phyloP scores from a whole-genome alignment of 2,113 vertebrate species.

The Crotophaga sulcirostris region DNA sequence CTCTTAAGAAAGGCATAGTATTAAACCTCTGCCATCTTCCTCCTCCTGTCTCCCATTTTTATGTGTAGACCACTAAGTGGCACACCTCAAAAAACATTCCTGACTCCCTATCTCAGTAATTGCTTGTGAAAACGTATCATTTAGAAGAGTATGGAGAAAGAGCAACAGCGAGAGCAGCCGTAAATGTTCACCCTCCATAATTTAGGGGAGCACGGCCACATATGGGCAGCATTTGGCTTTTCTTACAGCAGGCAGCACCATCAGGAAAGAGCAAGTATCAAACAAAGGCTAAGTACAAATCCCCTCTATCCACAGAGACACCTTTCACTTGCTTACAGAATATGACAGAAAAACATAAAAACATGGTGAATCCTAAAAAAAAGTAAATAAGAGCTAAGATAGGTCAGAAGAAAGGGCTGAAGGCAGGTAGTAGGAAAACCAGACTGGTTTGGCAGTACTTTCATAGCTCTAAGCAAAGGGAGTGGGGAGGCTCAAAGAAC shows the following conservation, averaged over 20 bases:
- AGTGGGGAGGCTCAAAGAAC: neutral
- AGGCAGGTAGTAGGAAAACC: neutral
- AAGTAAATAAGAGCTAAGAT: neutral
- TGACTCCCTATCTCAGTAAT: slow-evolving; percentile 43
- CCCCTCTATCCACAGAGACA: neutral
- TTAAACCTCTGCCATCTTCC: slow-evolving; percentile 5
- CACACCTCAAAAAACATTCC: slow-evolving; percentile 48
- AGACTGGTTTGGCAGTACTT: neutral
- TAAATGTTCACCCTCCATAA: slow-evolving; percentile 12
- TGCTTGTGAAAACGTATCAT: slow-evolving; percentile 54
- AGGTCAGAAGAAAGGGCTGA: neutral
- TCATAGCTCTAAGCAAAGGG: neutral
- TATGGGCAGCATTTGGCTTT: slow-evolving; percentile 37
- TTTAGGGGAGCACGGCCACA: slow-evolving; percentile 44
- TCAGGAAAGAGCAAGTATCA: slow-evolving; percentile 40
- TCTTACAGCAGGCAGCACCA: slow-evolving; percentile 13
- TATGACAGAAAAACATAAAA: slow-evolving; percentile 44
- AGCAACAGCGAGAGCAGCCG: slow-evolving; percentile 3
- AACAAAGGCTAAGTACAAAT: slow-evolving; percentile 45
- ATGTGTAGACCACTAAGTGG: slow-evolving; percentile 32
- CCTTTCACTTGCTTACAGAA: slow-evolving; percentile 48
- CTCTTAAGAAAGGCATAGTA: slow-evolving; percentile 32
- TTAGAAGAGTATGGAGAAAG: slow-evolving; percentile 51
- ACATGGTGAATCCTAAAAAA: neutral
- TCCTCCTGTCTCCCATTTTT: slow-evolving; percentile 35